Conservation (phyloP, 2,113 vertebrate genomes). For the Trogon melanurus region DNA sequence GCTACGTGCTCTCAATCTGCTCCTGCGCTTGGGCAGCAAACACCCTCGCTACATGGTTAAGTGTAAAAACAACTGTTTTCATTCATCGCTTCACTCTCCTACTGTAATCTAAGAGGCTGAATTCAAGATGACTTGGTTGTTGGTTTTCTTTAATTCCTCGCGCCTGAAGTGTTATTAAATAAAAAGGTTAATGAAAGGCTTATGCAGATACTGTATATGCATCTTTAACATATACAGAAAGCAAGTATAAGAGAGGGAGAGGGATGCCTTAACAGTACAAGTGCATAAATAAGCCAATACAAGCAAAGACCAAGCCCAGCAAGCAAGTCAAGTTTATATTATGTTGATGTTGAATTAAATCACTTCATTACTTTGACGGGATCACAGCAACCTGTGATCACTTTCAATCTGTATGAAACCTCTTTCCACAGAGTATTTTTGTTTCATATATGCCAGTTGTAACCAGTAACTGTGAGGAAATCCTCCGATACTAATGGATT, state of each 20-base stretch:
- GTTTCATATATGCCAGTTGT: not conserved
- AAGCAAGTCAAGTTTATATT: not conserved
- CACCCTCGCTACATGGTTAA: not conserved
- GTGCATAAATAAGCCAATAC: not conserved
- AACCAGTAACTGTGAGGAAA: constrained; percentile 39
- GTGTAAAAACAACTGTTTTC: not conserved
- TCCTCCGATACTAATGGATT: constrained; percentile 14
- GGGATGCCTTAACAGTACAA: not conserved
- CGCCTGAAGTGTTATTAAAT: not conserved
- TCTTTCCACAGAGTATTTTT: constrained; percentile 7
- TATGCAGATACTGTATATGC: not conserved
- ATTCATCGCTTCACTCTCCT: not conserved
- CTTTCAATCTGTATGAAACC: not conserved
- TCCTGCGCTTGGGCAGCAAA: not conserved
- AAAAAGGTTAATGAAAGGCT: not conserved
- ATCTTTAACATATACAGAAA: not conserved
- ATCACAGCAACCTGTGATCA: constrained; percentile 5
- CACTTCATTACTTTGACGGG: constrained; percentile 31
- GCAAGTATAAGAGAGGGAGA: not conserved
- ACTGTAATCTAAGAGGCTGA: not conserved
- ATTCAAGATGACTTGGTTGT: not conserved
- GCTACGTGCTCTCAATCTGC: not conserved
- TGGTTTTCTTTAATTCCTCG: not conserved
- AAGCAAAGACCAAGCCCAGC: not conserved
- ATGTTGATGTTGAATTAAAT: not conserved